Evolutionary conservation across 2,888 invertebrate genomes (phyloP), one percentile per base, ranked within the genome.

Genomic region (Frankliniella fusca): DNA sequence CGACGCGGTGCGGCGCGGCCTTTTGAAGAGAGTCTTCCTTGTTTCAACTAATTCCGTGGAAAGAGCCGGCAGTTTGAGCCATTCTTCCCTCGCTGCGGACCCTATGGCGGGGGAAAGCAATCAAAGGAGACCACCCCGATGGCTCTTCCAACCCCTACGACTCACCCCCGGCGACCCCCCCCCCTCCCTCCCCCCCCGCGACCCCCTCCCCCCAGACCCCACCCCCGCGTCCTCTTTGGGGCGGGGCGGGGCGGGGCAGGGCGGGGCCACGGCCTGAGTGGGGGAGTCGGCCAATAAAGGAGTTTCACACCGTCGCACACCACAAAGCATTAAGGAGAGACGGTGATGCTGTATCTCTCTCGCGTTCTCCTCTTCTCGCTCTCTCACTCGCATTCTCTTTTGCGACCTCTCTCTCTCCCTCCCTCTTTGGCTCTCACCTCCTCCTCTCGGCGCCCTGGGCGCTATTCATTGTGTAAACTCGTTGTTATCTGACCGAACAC

Each of bases 61-160:
- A 76, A 76, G 70, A 27, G 70, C 23, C 70, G 70, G 70, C 70
- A 27, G 70, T 76, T 76, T 76, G 70, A 76, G 70, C 27, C 70
- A 76, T 76, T 76, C 70, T 76, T 1, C 70, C 15, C 54, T 54
- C 61, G 11, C 61, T 54, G 38, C 61, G 18, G 20, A 20, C 61
- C 20, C 54, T 54, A 12, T 15, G 11, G 20, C 54, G 61, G 7
- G 70, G 70, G 11, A 27, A 76, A 76, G 70, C 70, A 76, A 76
- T 76, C 70, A 76, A 76, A 27, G 70, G 70, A 8, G 54, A 15
- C 18, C 54, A 2, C 38, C 38, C 38, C n/a, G n/a, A n/a, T n/a
- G n/a, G n/a, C n/a, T n/a, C n/a, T n/a, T n/a, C n/a, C 2, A 38
- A 2, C 38, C 38, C 18, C 54, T 5, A 15, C 0, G 54, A 54